Evolutionary conservation across 2,888 invertebrate genomes (phyloP).

Genomic region (Pseudoips prasinana): DNA sequence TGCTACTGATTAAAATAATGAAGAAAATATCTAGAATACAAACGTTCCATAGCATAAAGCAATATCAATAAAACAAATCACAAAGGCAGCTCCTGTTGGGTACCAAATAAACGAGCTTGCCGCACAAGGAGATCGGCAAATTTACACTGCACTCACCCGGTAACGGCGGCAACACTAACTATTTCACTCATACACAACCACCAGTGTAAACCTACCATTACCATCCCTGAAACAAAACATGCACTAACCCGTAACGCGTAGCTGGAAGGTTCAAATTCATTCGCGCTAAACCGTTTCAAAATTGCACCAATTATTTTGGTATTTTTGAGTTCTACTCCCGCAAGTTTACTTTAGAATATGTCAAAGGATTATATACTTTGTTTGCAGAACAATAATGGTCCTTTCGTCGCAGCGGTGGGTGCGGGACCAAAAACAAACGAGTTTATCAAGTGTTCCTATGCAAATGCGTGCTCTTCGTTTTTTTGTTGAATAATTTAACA

Average conservation of each 20-base stretch:
- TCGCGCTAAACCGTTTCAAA: slow-evolving; percentile 1
- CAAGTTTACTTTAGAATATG: slow-evolving; percentile 40
- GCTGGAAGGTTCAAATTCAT: slow-evolving; percentile 25
- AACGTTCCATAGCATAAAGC: slow-evolving; percentile 21
- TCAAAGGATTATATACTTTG: slow-evolving; percentile 64
- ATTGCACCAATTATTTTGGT: slow-evolving; percentile 33
- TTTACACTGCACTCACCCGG: slow-evolving; percentile 70
- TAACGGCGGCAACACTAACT: slow-evolving; percentile 63
- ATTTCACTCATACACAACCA: slow-evolving; percentile 58
- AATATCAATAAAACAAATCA: slow-evolving; percentile 63
- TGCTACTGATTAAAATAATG: no score
- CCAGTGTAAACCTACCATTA: slow-evolving; percentile 24
- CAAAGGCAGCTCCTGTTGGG: slow-evolving; percentile 47
- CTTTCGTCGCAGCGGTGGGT: slow-evolving; percentile 41
- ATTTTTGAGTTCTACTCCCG: slow-evolving; percentile 48
- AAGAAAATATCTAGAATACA: no score
- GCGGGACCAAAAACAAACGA: slow-evolving; percentile 43
- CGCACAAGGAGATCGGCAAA: slow-evolving; percentile 70
- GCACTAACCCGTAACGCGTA: slow-evolving; percentile 18
- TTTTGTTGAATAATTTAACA: slow-evolving; percentile 42
- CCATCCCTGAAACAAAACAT: slow-evolving; percentile 17
- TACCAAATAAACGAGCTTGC: slow-evolving; percentile 62
- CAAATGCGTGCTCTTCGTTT: slow-evolving; percentile 46
- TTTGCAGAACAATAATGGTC: slow-evolving; percentile 43
- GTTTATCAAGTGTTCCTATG: slow-evolving; percentile 63